phyloP scores from a whole-genome alignment of 2,797 vertebrate species.

The Esox masquinongy region DNA sequence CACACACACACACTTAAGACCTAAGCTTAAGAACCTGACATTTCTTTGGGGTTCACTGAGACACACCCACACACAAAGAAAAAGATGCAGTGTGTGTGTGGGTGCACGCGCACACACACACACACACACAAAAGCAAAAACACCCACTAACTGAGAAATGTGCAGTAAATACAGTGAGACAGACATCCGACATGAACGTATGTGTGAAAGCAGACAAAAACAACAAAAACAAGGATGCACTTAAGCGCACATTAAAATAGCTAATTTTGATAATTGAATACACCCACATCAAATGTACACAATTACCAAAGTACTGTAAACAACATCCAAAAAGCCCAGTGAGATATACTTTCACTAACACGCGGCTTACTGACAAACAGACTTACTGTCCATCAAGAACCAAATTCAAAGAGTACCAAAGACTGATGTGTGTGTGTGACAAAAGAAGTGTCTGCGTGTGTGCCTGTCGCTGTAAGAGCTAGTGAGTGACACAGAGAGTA shows the following conservation, averaged over 20 bases:
- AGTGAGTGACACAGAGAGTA: too few relatives aligned
- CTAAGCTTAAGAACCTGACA: neutral
- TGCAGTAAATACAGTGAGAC: constrained; percentile 5
- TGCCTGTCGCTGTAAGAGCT: neutral
- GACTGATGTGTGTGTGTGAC: neutral
- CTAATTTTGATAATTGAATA: constrained; percentile 1
- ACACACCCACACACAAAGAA: neutral
- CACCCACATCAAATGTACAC: constrained; percentile 13
- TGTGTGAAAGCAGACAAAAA: constrained; percentile 4
- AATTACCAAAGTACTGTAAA: neutral
- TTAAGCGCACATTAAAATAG: neutral
- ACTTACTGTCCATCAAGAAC: neutral
- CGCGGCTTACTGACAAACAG: neutral
- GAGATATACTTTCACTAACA: neutral
- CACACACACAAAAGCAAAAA: constrained; percentile 4
- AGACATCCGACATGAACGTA: constrained; percentile 13
- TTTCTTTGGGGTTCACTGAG: neutral
- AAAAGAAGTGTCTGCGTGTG: too few relatives aligned
- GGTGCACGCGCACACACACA: neutral
- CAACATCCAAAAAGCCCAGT: neutral
- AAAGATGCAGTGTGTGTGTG: neutral
- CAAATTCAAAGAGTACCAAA: neutral
- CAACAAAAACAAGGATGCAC: constrained; percentile 2
- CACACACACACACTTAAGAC: neutral
- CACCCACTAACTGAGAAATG: constrained; percentile 5